Base-by-base conservation (phyloP, 1,140 invertebrate species). In the Brachionus calyciflorus region DNA sequence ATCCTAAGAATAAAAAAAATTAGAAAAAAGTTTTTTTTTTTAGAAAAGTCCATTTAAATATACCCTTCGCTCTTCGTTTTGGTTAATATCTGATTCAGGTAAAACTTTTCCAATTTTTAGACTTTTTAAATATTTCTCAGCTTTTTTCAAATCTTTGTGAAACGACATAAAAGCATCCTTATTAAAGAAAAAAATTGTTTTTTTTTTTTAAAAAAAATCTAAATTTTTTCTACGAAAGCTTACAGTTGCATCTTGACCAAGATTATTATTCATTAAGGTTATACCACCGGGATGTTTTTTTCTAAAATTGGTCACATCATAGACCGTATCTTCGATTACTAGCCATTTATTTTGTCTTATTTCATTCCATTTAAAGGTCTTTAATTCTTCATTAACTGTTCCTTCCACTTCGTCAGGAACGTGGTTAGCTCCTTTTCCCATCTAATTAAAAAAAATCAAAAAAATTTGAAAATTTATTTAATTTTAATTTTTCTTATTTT, bases 161-260 rank as follows among this genome's bases (percentile, higher is more conserved):
- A 65, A 65, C 10, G 19, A 9, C 19, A 14, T 12, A 24, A 65
- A 65, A 65, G 60, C 60, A 10, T 65, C 60, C 55, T 60, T 6
- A n/a, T n/a, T 1, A 3, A 33, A n/a, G n/a, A 19, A 19, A 17
- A 37, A n/a, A 14, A n/a, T 37, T 60, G 21, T 9, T 7, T 7
- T 9, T 12, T 19, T 37, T 19, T 12, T 21, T 5, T 0, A 60
- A 21, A 28, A 33, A 17, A 37, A 40, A 10, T 37, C 17, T n/a
- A 6, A 6, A 44, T 44, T 44, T 44, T 49, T 12, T 5, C 19
- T 37, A 7, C 1, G 5, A 44, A 41, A 7, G 30, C 80, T 79
- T 80, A 84, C 84, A 70, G 83, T 83, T 10, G 83, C 83, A 77
- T 85, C 83, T 79, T 84, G 80, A 26, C 84, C 84, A 65, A 81